These are phyloP conservation scores for Eubucco bourcierii DNA, from an alignment of 2,113 vertebrate genomes.

Conservation along the genomic window DNA sequence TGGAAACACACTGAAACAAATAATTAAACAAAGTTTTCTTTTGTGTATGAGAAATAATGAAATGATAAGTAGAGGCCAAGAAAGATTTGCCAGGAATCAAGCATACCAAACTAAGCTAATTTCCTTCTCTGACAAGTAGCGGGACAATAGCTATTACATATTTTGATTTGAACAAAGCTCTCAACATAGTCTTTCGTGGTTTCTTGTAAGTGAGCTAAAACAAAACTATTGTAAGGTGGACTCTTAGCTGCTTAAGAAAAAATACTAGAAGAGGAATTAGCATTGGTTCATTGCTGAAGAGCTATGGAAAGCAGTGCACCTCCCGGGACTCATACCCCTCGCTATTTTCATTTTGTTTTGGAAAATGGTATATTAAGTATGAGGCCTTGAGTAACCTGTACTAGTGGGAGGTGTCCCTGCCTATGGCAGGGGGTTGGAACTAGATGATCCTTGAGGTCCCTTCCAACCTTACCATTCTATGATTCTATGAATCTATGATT, in stretches of 20 bases:
- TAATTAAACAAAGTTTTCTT: constrained; percentile 24
- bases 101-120: neutral
- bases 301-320: neutral
- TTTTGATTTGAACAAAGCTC: constrained; percentile 15
- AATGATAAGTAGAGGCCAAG: constrained; percentile 38
- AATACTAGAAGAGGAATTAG: neutral
- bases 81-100: constrained; percentile 50
- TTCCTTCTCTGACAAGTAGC: constrained; percentile 35
- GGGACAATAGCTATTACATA: constrained; percentile 26
- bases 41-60: constrained; percentile 21
- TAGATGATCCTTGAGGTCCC: no score
- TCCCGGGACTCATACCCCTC: neutral
- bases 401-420: no score
- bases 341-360: neutral
- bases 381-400: no score
- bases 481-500: no score
- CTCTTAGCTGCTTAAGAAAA: neutral
- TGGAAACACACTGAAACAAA: constrained; percentile 23
- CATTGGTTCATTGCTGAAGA: neutral
- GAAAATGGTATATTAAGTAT: neutral
- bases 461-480: no score
- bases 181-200: neutral
- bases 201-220: neutral
- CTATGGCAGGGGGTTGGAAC: no score
- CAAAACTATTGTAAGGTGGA: neutral